Percentiles rank a stretch among this genome's conserved stretches.
These are phyloP conservation scores for Ptiloglossa arizonensis DNA, from an alignment of 1,140 invertebrate species.

Conservation along the genomic window DNA sequence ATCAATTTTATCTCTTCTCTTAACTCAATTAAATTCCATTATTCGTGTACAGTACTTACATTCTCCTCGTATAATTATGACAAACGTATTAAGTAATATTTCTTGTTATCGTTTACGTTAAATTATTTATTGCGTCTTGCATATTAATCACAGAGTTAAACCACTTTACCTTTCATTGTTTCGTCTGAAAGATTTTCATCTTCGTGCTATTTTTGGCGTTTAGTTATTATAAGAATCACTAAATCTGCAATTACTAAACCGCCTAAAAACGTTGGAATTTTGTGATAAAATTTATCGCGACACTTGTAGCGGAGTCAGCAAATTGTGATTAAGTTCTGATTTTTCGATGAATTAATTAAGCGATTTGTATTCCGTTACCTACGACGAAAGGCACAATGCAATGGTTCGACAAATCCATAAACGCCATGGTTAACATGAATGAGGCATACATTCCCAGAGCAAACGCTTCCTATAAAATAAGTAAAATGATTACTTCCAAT, in stretches of 20 bases:
- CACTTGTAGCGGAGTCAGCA: no score
- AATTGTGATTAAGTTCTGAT: no score
- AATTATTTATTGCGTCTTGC: background rate
- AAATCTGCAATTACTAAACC: background rate
- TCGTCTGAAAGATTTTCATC: background rate
- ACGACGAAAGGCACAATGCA: background rate
- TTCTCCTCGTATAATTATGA: background rate
- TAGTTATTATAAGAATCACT: background rate
- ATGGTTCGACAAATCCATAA: background rate
- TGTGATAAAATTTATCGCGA: background rate
- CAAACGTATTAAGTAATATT: no score
- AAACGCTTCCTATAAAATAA: background rate
- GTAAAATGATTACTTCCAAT: background rate
- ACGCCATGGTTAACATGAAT: background rate
- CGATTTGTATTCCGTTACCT: background rate
- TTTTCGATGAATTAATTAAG: background rate
- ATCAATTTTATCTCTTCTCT: constrained; percentile 12
- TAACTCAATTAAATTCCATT: constrained; percentile 10
- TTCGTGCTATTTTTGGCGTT: no score
- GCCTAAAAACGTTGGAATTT: background rate
- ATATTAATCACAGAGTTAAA: background rate
- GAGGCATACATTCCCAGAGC: background rate
- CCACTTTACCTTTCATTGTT: background rate
- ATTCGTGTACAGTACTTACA: background rate
- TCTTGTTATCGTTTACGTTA: no score